These are phyloP conservation scores for Tiphia femorata DNA, from an alignment of 2,888 invertebrate species.

Conservation along the genomic window DNA sequence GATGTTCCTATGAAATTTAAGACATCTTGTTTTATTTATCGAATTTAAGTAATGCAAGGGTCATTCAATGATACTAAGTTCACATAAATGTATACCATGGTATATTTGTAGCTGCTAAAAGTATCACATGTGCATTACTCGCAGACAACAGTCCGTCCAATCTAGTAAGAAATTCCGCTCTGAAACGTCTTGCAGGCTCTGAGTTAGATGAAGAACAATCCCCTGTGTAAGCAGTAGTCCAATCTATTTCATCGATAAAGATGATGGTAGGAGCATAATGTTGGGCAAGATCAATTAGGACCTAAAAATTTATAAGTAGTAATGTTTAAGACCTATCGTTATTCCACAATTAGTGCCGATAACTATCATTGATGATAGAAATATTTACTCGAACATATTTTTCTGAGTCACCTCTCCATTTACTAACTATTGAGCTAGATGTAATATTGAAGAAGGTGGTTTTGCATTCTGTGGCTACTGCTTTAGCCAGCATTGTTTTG, in stretches of 20 bases:
- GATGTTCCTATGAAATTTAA: slow-evolving; percentile 76
- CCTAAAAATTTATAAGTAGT: slow-evolving; percentile 68
- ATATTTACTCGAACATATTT: slow-evolving; percentile 83
- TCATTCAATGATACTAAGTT: background rate
- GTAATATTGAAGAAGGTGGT: slow-evolving; percentile 92
- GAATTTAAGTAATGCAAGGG: background rate
- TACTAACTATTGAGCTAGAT: slow-evolving; percentile 90
- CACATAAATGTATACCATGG: slow-evolving; percentile 78
- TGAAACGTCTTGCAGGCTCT: slow-evolving; percentile 79
- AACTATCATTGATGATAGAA: no score
- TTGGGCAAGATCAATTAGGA: slow-evolving; percentile 89
- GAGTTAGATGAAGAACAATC: slow-evolving; percentile 57
- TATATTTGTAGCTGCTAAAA: slow-evolving; percentile 90
- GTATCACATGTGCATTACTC: slow-evolving; percentile 77
- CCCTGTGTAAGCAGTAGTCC: slow-evolving; percentile 74
- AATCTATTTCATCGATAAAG: slow-evolving; percentile 94
- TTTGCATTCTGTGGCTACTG: slow-evolving; percentile 85
- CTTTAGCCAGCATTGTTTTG: slow-evolving; percentile 93
- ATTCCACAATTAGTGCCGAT: no score
- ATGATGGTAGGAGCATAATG: slow-evolving; percentile 90
- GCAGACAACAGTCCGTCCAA: slow-evolving; percentile 80
- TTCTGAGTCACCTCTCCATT: slow-evolving; percentile 97
- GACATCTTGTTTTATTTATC: background rate
- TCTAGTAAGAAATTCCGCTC: slow-evolving; percentile 89
- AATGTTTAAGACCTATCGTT: no score